Percentiles rank a stretch among this genome's conserved stretches.
Conservation (phyloP, 2,113 vertebrate genomes). For the Egretta garzetta region DNA sequence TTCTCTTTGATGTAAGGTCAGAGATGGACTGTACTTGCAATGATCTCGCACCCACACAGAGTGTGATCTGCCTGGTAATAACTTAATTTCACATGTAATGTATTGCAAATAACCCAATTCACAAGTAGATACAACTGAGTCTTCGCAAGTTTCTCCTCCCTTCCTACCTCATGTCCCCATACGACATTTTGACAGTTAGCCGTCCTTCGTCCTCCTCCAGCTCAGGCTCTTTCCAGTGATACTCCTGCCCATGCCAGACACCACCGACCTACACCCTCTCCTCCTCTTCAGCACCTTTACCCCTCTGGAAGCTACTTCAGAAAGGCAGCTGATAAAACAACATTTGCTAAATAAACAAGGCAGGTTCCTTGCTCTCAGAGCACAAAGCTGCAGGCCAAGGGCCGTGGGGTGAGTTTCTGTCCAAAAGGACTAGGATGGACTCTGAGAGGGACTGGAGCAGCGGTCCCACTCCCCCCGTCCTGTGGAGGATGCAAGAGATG, state of each 20-base stretch:
- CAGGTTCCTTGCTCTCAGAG: background rate
- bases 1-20: background rate
- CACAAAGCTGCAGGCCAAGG: background rate
- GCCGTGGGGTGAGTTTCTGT: background rate
- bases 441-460: background rate
- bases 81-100: background rate
- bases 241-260: background rate
- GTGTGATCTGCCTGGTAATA: slow-evolving; percentile 19
- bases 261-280: background rate
- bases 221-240: background rate
- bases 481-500: rapidly evolving
- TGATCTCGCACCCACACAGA: background rate
- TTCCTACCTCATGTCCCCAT: background rate
- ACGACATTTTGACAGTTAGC: background rate
- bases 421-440: background rate
- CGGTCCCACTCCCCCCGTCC: background rate
- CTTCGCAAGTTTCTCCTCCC: background rate
- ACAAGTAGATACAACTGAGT: background rate
- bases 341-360: background rate
- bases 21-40: background rate
- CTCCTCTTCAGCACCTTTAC: background rate
- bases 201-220: background rate
- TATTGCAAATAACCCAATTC: slow-evolving; percentile 1
- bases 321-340: background rate
- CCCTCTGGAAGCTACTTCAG: rapidly evolving